phyloP scores from a whole-genome alignment of 2,797 vertebrate species.

The Cynopterus sphinx region DNA sequence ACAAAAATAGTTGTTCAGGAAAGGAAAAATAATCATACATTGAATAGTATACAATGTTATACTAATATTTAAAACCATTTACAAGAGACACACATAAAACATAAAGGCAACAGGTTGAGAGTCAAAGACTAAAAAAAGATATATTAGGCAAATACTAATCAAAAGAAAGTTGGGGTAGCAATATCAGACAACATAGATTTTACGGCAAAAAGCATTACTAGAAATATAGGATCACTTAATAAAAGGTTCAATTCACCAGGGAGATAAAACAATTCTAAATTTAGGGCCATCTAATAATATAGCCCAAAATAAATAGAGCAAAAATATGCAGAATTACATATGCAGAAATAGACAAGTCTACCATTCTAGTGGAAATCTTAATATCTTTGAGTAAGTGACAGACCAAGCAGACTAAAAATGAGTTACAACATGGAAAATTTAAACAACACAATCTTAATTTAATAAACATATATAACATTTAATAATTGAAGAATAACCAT shows the following conservation, averaged over 20 bases:
- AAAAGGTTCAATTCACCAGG: neutral
- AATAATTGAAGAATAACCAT: neutral
- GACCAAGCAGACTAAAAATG: neutral
- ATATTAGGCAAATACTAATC: neutral
- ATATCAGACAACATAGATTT: neutral
- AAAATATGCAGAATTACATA: neutral
- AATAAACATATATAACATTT: neutral
- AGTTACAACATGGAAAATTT: neutral
- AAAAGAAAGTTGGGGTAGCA: neutral
- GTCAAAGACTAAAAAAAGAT: neutral
- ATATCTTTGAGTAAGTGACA: neutral
- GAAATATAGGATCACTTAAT: neutral
- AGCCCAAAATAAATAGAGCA: neutral
- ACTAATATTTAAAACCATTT: neutral
- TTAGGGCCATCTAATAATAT: neutral
- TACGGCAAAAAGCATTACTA: neutral
- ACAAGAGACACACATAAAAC: neutral
- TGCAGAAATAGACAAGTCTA: neutral
- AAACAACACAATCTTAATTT: neutral
- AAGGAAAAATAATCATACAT: neutral
- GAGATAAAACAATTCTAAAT: neutral
- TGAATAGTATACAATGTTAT: neutral
- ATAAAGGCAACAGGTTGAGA: neutral
- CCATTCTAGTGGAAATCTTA: neutral
- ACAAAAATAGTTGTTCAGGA: neutral